Conservation (phyloP, 2,888 invertebrate species). For the Sinodicranocentrus sp. region DNA sequence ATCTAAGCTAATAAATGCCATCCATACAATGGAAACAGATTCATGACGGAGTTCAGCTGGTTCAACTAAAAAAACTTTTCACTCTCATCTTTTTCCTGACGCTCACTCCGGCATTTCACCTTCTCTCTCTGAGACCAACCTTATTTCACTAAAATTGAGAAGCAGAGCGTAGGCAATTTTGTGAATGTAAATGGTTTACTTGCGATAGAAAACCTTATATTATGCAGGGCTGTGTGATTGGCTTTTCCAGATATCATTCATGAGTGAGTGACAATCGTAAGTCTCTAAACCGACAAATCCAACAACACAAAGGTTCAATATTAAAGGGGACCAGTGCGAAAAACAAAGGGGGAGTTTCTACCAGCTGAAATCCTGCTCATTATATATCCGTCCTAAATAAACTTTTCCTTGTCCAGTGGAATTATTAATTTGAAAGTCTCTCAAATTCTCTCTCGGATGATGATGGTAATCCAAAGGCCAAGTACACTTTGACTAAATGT, state of each 20-base stretch:
- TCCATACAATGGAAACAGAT: slow-evolving; percentile 35
- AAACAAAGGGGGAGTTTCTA: too few relatives aligned
- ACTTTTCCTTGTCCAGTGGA: too few relatives aligned
- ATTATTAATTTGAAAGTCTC: too few relatives aligned
- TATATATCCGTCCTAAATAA: too few relatives aligned
- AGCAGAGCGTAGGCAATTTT: background rate
- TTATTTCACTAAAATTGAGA: too few relatives aligned
- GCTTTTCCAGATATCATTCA: slow-evolving; percentile 40
- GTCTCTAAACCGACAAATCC: background rate
- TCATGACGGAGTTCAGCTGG: slow-evolving; percentile 35
- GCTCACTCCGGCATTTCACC: background rate
- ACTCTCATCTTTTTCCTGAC: background rate
- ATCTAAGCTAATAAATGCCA: slow-evolving; percentile 58
- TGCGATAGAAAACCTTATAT: background rate
- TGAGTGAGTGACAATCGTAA: background rate
- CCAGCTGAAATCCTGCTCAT: too few relatives aligned
- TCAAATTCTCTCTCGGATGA: too few relatives aligned
- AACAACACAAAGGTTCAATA: background rate
- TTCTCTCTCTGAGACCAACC: background rate
- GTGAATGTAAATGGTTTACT: background rate
- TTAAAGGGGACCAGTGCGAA: background rate
- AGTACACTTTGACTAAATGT: too few relatives aligned
- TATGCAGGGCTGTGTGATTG: background rate
- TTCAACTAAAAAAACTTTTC: slow-evolving; percentile 19
- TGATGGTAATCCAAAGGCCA: too few relatives aligned